These are phyloP conservation scores for Odontophorus gujanensis DNA, from an alignment of 2,113 vertebrate species.

Conservation along the genomic window DNA sequence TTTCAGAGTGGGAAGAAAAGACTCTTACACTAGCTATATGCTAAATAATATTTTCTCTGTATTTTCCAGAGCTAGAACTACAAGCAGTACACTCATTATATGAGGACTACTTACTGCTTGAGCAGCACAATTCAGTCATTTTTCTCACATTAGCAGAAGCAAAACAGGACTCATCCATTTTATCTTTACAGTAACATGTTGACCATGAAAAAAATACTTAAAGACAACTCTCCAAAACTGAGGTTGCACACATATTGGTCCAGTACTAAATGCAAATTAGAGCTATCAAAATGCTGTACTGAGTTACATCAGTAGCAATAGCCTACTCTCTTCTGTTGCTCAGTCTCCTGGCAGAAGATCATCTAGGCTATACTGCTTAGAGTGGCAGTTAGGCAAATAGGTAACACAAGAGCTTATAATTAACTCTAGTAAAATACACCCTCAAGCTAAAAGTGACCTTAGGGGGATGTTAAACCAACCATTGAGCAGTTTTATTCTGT, in stretches of 20 bases:
- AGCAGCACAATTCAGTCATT: neutral
- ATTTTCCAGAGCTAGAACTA: neutral
- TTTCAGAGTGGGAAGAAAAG: neutral
- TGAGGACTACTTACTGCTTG: neutral
- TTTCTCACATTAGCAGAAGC: neutral
- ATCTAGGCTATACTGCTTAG: neutral
- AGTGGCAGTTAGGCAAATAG: neutral
- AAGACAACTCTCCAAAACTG: neutral
- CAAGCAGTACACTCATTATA: neutral
- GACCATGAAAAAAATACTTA: neutral
- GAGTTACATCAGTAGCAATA: neutral
- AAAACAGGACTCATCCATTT: neutral
- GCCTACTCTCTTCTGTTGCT: neutral
- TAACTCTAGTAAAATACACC: neutral
- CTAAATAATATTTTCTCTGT: neutral
- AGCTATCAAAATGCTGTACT: neutral
- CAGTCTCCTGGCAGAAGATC: neutral
- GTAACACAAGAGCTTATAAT: neutral
- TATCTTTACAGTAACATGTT: neutral
- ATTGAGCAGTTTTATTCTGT: neutral
- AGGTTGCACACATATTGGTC: neutral
- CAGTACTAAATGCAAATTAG: neutral
- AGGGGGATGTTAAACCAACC: neutral
- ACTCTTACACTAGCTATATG: neutral
- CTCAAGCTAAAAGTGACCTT: neutral